Evolutionary conservation across 2,113 vertebrate genomes (phyloP).

Genomic region (Stigmatopora nigra): DNA sequence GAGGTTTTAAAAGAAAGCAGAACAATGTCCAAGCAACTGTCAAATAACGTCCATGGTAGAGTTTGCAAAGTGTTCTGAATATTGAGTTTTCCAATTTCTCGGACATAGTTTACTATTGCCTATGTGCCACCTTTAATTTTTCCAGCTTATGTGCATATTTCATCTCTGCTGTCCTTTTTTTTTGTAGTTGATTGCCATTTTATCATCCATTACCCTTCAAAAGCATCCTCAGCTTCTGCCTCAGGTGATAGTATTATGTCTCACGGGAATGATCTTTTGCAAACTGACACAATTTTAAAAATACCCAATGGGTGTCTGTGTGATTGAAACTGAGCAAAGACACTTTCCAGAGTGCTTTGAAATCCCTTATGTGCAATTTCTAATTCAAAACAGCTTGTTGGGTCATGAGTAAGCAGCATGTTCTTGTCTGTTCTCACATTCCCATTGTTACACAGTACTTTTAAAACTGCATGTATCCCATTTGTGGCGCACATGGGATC

Average conservation of each 20-base stretch:
- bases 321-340: conserved; percentile 25
- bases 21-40: too few relatives aligned
- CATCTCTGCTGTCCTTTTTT: conserved; percentile 30
- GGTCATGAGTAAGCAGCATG: conserved; percentile 24
- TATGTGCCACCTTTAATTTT: background rate
- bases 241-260: conserved; percentile 42
- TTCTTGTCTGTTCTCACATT: conserved; percentile 8
- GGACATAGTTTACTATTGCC: too few relatives aligned
- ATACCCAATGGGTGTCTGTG: conserved; percentile 18
- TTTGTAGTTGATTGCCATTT: conserved; percentile 31
- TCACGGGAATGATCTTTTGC: conserved; percentile 28
- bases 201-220: conserved; percentile 40
- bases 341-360: conserved; percentile 26
- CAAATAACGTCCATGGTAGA: too few relatives aligned
- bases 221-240: conserved; percentile 27
- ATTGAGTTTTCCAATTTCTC: too few relatives aligned
- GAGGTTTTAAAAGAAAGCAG: too few relatives aligned
- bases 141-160: background rate
- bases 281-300: conserved; percentile 26
- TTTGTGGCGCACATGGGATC: conserved; percentile 22
- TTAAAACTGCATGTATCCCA: background rate
- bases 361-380: conserved; percentile 14
- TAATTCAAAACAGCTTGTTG: conserved; percentile 30
- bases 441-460: conserved; percentile 5
- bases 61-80: too few relatives aligned